These are phyloP conservation scores for Agrypnus murinus DNA, from an alignment of 2,888 invertebrate genomes.

Conservation along the genomic window DNA sequence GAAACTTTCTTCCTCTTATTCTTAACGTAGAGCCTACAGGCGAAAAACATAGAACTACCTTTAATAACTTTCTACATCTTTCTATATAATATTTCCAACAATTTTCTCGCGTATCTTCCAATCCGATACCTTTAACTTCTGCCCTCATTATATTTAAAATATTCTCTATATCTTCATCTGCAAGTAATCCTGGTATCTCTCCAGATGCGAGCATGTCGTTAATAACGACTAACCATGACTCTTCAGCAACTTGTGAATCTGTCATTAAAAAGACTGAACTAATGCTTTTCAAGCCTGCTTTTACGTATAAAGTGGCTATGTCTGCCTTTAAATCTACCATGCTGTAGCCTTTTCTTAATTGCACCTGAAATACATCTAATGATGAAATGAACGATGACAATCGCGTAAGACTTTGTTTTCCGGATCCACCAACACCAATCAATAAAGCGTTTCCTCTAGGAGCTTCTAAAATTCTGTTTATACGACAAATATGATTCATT, in stretches of 20 bases:
- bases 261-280: constrained; percentile 91
- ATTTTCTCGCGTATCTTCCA: constrained; percentile 91
- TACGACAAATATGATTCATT: constrained; percentile 93
- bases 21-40: constrained; percentile 94
- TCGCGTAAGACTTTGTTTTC: constrained; percentile 93
- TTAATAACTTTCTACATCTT: constrained; percentile 84
- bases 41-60: constrained; percentile 92
- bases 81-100: constrained; percentile 98
- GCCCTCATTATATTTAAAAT: constrained; percentile 84
- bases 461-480: constrained; percentile 93
- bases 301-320: constrained; percentile 85
- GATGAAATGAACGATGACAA: constrained; percentile 93
- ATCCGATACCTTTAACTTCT: constrained; percentile 87
- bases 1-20: constrained; percentile 92
- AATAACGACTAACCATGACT: constrained; percentile 91
- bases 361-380: constrained; percentile 94
- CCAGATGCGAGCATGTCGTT: constrained; percentile 96
- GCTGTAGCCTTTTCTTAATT: constrained; percentile 91
- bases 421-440: constrained; percentile 96
- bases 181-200: constrained; percentile 91
- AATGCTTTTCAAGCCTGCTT: constrained; percentile 89
- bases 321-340: constrained; percentile 86
- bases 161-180: constrained; percentile 94
- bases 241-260: constrained; percentile 94
- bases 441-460: constrained; percentile 94